Conservation (phyloP, 2,888 invertebrate genomes). For the Ochropleura plecta region DNA sequence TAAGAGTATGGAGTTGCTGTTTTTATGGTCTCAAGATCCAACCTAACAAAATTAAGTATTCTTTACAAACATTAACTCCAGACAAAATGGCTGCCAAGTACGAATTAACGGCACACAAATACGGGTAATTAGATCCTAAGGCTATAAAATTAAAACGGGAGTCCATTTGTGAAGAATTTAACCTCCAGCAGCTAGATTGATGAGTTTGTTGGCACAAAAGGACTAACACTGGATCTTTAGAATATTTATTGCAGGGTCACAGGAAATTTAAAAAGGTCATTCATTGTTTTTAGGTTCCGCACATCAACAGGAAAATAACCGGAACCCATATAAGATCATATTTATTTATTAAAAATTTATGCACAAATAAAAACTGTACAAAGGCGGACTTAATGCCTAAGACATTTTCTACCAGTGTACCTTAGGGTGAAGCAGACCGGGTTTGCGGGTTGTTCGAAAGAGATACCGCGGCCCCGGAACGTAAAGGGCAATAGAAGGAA, state of each 20-base stretch:
- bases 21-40: background rate
- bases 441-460: too few species aligned
- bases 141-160: conserved; percentile 65
- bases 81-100: conserved; percentile 54
- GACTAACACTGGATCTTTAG: conserved; percentile 7
- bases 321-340: too few species aligned
- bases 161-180: conserved; percentile 58
- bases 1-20: background rate
- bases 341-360: too few species aligned
- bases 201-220: conserved; percentile 45
- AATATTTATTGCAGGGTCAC: conserved; percentile 14
- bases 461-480: too few species aligned
- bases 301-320: too few species aligned
- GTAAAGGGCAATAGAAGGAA: too few species aligned
- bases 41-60: conserved; percentile 15
- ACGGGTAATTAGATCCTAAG: conserved; percentile 58
- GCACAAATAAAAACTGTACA: too few species aligned
- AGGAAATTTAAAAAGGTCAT: conserved; percentile 4
- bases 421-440: too few species aligned
- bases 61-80: conserved; percentile 44
- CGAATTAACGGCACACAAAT: conserved; percentile 62
- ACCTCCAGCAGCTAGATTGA: conserved; percentile 65
- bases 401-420: too few species aligned
- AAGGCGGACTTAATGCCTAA: too few species aligned
- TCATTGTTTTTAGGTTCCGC: conserved; percentile 24